These are phyloP conservation scores for Cryptoblepharus egeriae DNA, from an alignment of 2,797 vertebrate genomes.

Conservation along the genomic window DNA sequence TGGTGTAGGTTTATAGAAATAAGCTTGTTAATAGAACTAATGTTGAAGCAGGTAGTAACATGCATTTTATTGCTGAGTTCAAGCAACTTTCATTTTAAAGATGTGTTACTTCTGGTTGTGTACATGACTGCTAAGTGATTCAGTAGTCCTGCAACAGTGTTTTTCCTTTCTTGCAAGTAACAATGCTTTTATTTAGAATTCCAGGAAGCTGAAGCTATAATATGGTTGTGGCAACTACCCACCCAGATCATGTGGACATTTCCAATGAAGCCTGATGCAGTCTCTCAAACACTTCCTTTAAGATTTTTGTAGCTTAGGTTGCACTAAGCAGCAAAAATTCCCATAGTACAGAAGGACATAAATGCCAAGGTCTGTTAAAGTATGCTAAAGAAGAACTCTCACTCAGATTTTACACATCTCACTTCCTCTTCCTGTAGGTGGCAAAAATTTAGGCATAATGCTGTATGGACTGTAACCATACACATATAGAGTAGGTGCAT, in stretches of 20 bases:
- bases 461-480: neutral
- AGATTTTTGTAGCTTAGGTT: neutral
- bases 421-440: neutral
- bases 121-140: neutral
- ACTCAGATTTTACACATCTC: neutral
- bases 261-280: neutral
- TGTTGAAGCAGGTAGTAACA: neutral
- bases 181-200: neutral
- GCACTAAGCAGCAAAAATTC: neutral
- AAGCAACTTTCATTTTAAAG: slow-evolving; percentile 24
- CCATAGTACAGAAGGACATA: too few relatives aligned
- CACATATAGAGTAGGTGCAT: too few relatives aligned
- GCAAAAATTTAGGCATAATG: neutral
- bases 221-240: neutral
- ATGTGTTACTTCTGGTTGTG: neutral
- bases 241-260: neutral
- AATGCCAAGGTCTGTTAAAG: too few relatives aligned
- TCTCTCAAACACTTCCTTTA: neutral
- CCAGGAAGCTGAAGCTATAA: neutral
- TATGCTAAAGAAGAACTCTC: neutral
- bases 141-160: neutral
- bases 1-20: neutral
- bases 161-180: neutral
- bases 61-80: slow-evolving; percentile 31
- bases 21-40: too few relatives aligned